These are phyloP conservation scores for Felis chaus DNA, from an alignment of 2,113 vertebrate species.

Conservation along the genomic window DNA sequence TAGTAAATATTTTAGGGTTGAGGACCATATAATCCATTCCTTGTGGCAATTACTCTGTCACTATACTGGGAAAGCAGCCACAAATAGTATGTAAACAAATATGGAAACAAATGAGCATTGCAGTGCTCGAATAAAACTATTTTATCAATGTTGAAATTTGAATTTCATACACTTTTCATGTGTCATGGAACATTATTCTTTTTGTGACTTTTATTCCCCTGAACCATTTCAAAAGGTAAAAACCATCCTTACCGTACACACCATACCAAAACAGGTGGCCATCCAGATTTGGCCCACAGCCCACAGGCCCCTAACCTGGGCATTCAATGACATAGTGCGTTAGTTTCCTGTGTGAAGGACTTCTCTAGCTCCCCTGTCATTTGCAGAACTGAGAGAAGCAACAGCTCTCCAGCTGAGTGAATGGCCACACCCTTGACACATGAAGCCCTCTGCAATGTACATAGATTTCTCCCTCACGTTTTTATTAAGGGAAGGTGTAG, in stretches of 20 bases:
- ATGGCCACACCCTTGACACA: background rate
- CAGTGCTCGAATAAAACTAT: background rate
- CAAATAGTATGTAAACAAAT: background rate
- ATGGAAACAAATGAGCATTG: background rate
- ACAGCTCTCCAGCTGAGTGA: background rate
- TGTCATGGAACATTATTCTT: background rate
- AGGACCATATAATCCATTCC: background rate
- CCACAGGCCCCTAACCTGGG: background rate
- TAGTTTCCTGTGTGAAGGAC: background rate
- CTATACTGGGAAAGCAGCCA: background rate
- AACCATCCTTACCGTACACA: background rate
- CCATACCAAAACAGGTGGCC: background rate
- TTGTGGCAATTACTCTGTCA: background rate
- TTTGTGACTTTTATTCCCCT: background rate
- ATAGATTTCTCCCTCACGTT: background rate
- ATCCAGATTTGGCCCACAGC: background rate
- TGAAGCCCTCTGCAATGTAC: background rate
- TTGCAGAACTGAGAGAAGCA: background rate
- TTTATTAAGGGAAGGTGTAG: background rate
- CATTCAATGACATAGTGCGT: background rate
- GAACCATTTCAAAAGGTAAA: conserved; percentile 1
- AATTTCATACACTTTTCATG: background rate
- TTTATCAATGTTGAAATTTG: background rate
- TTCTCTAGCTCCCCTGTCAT: background rate
- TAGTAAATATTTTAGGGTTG: background rate